Evolutionary conservation across 2,113 vertebrate species (phyloP).

Genomic region (Bufo bufo): DNA sequence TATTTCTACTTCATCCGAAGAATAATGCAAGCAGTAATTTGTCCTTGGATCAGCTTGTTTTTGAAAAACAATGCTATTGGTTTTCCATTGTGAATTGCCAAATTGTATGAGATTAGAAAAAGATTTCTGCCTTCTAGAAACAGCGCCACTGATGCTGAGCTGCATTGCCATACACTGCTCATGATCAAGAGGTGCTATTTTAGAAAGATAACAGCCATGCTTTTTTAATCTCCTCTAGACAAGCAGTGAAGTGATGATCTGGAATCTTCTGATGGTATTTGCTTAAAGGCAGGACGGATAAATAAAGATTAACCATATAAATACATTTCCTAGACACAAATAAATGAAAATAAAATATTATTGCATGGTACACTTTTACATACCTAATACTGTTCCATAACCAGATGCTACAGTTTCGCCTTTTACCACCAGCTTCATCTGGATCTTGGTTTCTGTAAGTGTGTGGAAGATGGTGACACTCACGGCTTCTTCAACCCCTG

Average conservation of each 20-base stretch:
- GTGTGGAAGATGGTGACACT: constrained; percentile 90
- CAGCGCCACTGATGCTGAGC: not conserved
- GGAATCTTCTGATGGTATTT: too few species aligned
- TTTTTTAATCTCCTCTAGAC: too few species aligned
- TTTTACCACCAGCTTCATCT: constrained; percentile 85
- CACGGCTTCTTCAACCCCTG: constrained; percentile 83
- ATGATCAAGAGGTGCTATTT: not conserved
- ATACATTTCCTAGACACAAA: not conserved
- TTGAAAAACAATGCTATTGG: not conserved
- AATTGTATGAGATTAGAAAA: not conserved
- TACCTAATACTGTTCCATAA: constrained; percentile 81
- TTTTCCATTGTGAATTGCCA: not conserved
- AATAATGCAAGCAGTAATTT: not conserved
- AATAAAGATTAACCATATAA: too few species aligned
- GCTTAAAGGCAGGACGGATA: too few species aligned
- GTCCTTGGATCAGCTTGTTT: not conserved
- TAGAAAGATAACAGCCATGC: too few species aligned
- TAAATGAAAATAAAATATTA: not conserved
- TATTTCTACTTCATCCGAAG: not conserved
- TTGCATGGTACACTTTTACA: constrained; percentile 55
- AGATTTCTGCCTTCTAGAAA: not conserved
- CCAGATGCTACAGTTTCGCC: constrained; percentile 80
- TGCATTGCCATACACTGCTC: not conserved
- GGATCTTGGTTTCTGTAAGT: constrained; percentile 79
- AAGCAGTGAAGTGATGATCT: too few species aligned